Percentiles rank a stretch among this genome's conserved stretches.
Conservation (phyloP, 1,140 invertebrate species). For the Akabosia matsudoensis region DNA sequence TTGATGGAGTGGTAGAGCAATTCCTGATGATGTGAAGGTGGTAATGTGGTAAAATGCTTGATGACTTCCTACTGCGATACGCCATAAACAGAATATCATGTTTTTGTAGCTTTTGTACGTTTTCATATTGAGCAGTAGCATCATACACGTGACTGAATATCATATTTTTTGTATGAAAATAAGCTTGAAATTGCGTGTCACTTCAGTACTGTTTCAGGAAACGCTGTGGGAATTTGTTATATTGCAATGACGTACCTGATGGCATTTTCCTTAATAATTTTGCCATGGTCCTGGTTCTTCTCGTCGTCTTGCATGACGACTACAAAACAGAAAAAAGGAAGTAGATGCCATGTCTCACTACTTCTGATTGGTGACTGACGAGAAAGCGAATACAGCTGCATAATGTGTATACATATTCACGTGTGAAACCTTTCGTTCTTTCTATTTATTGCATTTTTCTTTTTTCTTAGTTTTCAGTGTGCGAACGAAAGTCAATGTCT, state of each 20-base stretch:
- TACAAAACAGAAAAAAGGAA: background rate
- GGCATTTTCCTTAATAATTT: background rate
- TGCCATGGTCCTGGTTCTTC: background rate
- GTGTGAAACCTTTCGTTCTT: background rate
- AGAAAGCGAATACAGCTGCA: background rate
- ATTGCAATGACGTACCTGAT: background rate
- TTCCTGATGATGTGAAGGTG: background rate
- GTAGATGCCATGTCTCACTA: background rate
- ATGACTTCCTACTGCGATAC: background rate
- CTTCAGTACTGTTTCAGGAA: background rate
- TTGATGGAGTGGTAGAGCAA: background rate
- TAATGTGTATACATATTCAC: background rate
- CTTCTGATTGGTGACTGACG: background rate
- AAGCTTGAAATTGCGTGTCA: background rate
- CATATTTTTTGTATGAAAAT: background rate
- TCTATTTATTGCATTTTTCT: background rate
- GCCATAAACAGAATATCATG: background rate
- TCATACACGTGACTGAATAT: background rate
- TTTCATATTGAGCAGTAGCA: background rate
- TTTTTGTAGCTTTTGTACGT: background rate
- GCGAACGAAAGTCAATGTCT: background rate
- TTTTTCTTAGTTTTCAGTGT: background rate
- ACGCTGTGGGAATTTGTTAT: conserved; percentile 10
- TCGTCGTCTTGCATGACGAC: background rate
- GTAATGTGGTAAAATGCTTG: background rate